These are phyloP conservation scores for Eilema sororculum DNA, from an alignment of 2,888 invertebrate genomes.

Conservation along the genomic window DNA sequence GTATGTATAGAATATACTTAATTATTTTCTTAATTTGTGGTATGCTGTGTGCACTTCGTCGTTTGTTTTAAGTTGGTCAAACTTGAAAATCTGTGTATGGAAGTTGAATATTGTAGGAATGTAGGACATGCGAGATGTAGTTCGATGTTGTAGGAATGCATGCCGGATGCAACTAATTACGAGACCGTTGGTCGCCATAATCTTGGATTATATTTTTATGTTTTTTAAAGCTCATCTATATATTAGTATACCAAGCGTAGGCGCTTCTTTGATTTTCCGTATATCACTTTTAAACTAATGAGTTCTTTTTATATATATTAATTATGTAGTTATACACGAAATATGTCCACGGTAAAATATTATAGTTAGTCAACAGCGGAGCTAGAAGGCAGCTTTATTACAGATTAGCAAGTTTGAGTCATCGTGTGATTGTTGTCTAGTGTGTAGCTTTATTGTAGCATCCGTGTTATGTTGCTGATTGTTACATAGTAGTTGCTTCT, in stretches of 20 bases:
- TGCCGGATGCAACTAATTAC: neutral
- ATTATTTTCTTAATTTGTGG: neutral
- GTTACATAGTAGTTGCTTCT: neutral
- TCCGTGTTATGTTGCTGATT: neutral
- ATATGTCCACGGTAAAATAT: neutral
- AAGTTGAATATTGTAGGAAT: neutral
- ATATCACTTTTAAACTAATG: neutral
- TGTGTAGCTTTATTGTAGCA: conserved; percentile 9
- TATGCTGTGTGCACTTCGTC: neutral
- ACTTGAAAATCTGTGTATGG: neutral
- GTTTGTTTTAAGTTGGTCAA: neutral
- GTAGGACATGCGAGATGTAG: neutral
- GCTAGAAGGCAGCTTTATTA: neutral
- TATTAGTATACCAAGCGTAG: neutral
- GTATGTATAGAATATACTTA: neutral
- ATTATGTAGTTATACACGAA: neutral
- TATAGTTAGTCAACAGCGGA: neutral
- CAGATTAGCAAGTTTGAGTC: neutral
- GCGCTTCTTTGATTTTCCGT: neutral
- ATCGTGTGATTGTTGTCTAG: conserved; percentile 5
- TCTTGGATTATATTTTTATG: neutral
- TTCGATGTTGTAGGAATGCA: neutral
- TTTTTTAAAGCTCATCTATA: neutral
- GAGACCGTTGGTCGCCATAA: neutral
- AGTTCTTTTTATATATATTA: neutral